phyloP scores from a whole-genome alignment of 2,113 vertebrate genomes.

The Sapajus apella region DNA sequence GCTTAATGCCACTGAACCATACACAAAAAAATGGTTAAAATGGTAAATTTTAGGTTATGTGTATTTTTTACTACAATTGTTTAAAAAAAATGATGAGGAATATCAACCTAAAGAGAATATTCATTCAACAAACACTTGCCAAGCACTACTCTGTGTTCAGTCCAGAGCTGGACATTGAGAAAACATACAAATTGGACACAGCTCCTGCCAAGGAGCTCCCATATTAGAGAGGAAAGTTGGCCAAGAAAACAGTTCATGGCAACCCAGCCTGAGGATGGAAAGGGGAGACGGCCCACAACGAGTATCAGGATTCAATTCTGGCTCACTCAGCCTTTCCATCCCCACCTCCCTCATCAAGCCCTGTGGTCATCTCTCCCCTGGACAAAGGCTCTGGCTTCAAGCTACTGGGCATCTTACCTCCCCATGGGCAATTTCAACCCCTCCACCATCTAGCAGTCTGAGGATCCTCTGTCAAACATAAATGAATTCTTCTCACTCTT shows the following conservation, averaged over 20 bases:
- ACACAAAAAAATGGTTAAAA: neutral
- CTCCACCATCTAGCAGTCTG: neutral
- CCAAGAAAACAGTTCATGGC: neutral
- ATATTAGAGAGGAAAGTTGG: neutral
- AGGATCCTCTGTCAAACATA: neutral
- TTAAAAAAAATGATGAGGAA: neutral
- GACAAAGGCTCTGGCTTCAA: neutral
- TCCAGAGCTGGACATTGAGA: neutral
- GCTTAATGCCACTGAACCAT: neutral
- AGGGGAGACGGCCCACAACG: fast-evolving
- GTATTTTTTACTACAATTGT: neutral
- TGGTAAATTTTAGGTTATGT: neutral
- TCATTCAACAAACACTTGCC: neutral
- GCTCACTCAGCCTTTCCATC: neutral
- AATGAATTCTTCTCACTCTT: neutral
- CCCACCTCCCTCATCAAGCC: neutral
- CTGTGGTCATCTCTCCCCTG: neutral
- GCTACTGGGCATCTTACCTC: neutral
- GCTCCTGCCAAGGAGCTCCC: neutral
- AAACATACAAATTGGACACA: neutral
- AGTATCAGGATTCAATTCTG: fast-evolving
- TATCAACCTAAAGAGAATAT: neutral
- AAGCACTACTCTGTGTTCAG: neutral
- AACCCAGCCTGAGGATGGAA: fast-evolving
- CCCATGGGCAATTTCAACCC: neutral